phyloP scores from a whole-genome alignment of 2,888 invertebrate species.

The Diachrysia chrysitis region DNA sequence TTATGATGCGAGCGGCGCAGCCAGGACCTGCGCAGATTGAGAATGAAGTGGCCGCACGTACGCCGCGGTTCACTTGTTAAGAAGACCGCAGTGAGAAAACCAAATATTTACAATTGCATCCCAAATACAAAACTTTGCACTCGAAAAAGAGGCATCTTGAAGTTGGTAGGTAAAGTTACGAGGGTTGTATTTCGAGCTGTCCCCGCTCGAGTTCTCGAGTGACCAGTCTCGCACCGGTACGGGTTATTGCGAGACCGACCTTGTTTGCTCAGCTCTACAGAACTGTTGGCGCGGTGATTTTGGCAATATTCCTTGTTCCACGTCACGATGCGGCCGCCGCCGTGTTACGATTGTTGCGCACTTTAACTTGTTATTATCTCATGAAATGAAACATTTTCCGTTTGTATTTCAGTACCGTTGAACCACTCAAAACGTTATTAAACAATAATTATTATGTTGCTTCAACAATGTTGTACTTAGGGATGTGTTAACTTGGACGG shows the following conservation, averaged over 20 bases:
- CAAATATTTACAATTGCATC: conserved; percentile 83
- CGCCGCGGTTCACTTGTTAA: conserved; percentile 80
- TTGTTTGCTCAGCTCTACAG: conserved; percentile 83
- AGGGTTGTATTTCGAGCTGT: conserved; percentile 76
- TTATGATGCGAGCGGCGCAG: conserved; percentile 72
- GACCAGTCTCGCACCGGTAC: conserved; percentile 69
- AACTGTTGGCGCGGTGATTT: conserved; percentile 78
- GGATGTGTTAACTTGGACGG: conserved; percentile 33
- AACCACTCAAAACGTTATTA: conserved; percentile 16
- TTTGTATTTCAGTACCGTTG: conserved; percentile 28
- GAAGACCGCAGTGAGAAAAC: conserved; percentile 79
- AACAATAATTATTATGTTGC: conserved; percentile 29
- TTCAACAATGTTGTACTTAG: conserved; percentile 22
- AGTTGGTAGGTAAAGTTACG: conserved; percentile 70
- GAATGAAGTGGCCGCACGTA: conserved; percentile 77
- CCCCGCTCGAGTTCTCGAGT: conserved; percentile 76
- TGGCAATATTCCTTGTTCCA: conserved; percentile 75
- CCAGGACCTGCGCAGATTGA: conserved; percentile 69
- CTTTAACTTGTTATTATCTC: conserved; percentile 46
- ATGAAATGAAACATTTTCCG: conserved; percentile 46
- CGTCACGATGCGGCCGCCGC: conserved; percentile 36
- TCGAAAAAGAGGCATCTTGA: conserved; percentile 80
- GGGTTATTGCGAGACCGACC: conserved; percentile 78
- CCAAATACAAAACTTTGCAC: conserved; percentile 81
- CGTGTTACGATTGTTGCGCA: conserved; percentile 35